phyloP scores from a whole-genome alignment of 2,797 vertebrate species.

The Molossus molossus region DNA sequence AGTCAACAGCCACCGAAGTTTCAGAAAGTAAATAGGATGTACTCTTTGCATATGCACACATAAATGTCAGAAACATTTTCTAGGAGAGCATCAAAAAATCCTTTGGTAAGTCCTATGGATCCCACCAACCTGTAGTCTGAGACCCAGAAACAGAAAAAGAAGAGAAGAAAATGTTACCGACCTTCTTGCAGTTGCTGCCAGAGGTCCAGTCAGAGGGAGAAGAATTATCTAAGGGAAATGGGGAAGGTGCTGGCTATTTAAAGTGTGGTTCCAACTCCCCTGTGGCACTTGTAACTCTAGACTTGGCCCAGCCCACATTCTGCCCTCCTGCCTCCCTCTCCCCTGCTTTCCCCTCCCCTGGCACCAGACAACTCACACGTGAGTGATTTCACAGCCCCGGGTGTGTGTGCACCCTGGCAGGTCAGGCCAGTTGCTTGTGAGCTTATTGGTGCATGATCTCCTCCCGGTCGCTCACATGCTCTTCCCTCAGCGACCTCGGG shows the following conservation, averaged over 20 bases:
- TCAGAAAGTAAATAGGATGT: not conserved
- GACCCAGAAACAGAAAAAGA: conserved; percentile 16
- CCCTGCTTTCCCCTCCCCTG: conserved; percentile 66
- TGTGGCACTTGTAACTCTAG: conserved; percentile 90
- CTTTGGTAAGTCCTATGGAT: not conserved
- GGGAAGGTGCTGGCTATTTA: conserved; percentile 89
- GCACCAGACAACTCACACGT: conserved; percentile 84
- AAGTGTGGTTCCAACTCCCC: conserved; percentile 85
- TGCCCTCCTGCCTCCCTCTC: conserved; percentile 78
- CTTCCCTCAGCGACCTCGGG: not conserved
- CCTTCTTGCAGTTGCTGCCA: conserved; percentile 85
- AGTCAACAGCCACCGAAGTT: conserved; percentile 13
- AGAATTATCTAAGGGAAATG: conserved; percentile 76
- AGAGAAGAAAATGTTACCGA: conserved; percentile 82
- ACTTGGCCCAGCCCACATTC: conserved; percentile 92
- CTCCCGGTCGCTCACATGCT: not conserved
- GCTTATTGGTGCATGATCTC: conserved; percentile 23
- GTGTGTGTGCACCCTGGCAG: not conserved
- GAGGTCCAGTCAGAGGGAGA: conserved; percentile 70
- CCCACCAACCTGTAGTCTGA: conserved; percentile 34
- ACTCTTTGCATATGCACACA: not conserved
- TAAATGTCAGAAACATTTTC: conserved; percentile 30
- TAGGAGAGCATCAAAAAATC: not conserved
- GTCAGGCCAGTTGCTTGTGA: not conserved
- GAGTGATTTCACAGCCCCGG: conserved; percentile 82